phyloP scores from a whole-genome alignment of 2,113 vertebrate genomes.

The Talpa occidentalis region DNA sequence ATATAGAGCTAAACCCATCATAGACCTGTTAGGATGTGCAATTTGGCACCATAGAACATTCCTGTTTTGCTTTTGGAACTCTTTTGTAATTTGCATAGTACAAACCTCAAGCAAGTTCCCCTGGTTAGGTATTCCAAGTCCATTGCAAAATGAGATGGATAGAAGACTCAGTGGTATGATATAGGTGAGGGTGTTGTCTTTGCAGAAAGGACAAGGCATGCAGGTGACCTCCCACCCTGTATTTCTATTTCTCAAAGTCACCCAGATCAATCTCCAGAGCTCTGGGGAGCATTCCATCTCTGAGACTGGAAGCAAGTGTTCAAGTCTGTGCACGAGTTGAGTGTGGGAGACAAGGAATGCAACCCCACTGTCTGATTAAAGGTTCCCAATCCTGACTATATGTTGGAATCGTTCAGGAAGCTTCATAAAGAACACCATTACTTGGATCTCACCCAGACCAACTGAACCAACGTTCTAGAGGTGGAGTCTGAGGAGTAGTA shows the following conservation, averaged over 20 bases:
- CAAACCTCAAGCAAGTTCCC: neutral
- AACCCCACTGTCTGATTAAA: constrained; percentile 3
- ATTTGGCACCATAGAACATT: constrained; percentile 49
- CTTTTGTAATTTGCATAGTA: neutral
- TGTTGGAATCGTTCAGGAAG: neutral
- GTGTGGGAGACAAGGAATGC: constrained; percentile 28
- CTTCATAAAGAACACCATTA: neutral
- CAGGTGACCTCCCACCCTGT: neutral
- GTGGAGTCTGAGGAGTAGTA: neutral
- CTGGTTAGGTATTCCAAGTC: neutral
- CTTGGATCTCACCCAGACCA: constrained; percentile 2
- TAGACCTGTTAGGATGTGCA: constrained; percentile 41
- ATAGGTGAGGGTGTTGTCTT: neutral
- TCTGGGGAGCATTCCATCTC: neutral
- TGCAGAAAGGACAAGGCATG: neutral
- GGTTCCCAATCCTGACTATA: neutral
- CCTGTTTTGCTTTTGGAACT: constrained; percentile 28
- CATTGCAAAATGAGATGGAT: neutral
- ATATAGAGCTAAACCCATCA: constrained; percentile 41
- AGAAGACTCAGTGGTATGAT: neutral
- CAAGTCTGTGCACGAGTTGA: neutral
- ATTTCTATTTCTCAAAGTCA: neutral
- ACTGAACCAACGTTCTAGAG: constrained; percentile 41
- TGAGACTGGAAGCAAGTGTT: constrained; percentile 1
- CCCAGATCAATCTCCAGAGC: neutral